Conservation (phyloP, 2,888 invertebrate species). For the Philereme transversata region DNA sequence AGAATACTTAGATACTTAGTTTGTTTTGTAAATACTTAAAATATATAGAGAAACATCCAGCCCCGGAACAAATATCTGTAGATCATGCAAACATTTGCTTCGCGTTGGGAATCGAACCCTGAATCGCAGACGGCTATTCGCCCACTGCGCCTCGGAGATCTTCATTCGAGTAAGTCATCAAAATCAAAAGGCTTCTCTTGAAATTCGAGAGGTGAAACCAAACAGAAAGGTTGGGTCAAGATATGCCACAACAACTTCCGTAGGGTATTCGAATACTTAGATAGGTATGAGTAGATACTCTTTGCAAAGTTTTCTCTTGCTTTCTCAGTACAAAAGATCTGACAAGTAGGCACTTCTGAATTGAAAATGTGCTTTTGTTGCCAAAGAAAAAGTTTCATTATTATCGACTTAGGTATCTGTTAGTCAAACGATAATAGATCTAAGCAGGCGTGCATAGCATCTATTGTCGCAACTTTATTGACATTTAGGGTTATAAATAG, state of each 20-base stretch:
- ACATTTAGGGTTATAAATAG: not conserved
- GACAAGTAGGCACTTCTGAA: constrained; percentile 6
- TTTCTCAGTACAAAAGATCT: constrained; percentile 12
- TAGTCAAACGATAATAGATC: constrained; percentile 14
- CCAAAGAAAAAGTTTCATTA: constrained; percentile 24
- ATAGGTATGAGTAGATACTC: not conserved
- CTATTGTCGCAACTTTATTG: not conserved
- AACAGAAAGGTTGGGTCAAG: too few relatives aligned
- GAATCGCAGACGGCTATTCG: too few relatives aligned
- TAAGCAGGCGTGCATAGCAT: not conserved
- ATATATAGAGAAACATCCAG: too few relatives aligned
- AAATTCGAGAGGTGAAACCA: too few relatives aligned
- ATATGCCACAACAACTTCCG: not conserved
- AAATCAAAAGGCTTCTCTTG: too few relatives aligned
- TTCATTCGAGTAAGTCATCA: too few relatives aligned
- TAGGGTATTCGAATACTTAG: not conserved
- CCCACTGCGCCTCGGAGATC: too few relatives aligned
- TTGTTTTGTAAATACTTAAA: too few relatives aligned
- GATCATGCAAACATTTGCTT: too few relatives aligned
- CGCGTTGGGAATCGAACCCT: too few relatives aligned
- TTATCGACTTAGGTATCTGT: constrained; percentile 18
- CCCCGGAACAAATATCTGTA: too few relatives aligned
- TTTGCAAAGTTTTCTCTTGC: constrained; percentile 9
- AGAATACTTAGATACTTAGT: too few relatives aligned
- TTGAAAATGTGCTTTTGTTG: constrained; percentile 20